A percentile compares a stretch with the other conserved stretches of the same genome.
These are phyloP conservation scores for Antrozous pallidus DNA, from an alignment of 2,797 vertebrate species.

Conservation along the genomic window DNA sequence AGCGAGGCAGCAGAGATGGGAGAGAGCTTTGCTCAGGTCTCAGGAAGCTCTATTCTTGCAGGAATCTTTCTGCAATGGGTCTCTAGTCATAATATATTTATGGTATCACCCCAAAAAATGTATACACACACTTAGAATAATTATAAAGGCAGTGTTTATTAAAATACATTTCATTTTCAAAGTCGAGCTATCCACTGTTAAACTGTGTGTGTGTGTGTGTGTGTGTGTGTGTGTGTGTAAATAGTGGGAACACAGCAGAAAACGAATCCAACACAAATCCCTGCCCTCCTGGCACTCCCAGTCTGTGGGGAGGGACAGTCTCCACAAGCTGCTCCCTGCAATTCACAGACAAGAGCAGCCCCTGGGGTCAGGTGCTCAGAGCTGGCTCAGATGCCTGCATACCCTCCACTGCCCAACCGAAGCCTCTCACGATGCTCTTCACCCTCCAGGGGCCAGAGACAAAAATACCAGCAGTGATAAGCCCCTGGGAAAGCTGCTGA, in stretches of 20 bases:
- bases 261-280: not conserved
- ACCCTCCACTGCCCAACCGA: not conserved
- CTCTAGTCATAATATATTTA: no score
- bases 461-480: conserved; percentile 1
- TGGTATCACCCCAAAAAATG: no score
- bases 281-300: rapidly evolving
- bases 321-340: not conserved
- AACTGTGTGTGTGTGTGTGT: no score
- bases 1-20: no score
- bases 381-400: not conserved
- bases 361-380: not conserved
- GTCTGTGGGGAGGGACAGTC: not conserved
- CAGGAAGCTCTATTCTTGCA: no score
- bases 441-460: not conserved
- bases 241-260: not conserved
- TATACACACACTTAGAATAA: no score
- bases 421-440: not conserved
- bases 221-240: not conserved
- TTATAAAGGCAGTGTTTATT: no score
- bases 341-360: not conserved
- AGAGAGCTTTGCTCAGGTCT: no score
- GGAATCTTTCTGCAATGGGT: no score
- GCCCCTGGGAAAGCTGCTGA: not conserved
- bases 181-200: no score
- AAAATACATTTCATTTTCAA: no score